phyloP scores from a whole-genome alignment of 2,797 vertebrate species.

The Ctenosaura bakeri region DNA sequence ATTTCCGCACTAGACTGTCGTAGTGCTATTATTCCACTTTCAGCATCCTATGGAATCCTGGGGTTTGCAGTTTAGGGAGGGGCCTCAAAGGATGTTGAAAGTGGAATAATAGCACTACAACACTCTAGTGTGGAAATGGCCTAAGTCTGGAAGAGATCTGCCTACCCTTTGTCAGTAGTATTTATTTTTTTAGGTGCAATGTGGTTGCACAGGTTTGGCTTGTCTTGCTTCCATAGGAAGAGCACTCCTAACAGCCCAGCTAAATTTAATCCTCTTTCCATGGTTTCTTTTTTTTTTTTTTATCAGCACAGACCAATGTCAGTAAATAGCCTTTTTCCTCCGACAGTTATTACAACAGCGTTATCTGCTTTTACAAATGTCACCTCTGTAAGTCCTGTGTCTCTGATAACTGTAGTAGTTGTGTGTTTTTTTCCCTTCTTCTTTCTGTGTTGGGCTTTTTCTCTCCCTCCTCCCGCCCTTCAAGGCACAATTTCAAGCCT shows the following conservation, averaged over 20 bases:
- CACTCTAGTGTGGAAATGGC: too few relatives aligned
- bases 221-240: neutral
- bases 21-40: too few relatives aligned
- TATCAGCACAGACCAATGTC: neutral
- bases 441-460: neutral
- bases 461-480: too few relatives aligned
- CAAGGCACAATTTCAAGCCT: neutral
- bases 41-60: too few relatives aligned
- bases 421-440: too few relatives aligned
- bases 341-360: neutral
- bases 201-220: too few relatives aligned
- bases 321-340: neutral
- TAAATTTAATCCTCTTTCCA: neutral
- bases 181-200: neutral
- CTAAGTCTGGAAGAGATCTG: too few relatives aligned
- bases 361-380: conserved; percentile 23
- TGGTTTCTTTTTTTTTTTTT: neutral
- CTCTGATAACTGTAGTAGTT: neutral
- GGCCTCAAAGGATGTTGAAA: too few relatives aligned
- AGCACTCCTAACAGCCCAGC: neutral
- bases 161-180: too few relatives aligned
- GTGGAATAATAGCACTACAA: too few relatives aligned
- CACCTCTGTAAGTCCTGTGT: neutral
- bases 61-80: too few relatives aligned
- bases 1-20: too few relatives aligned